phyloP scores from a whole-genome alignment of 2,113 vertebrate genomes.

The Indri indri region DNA sequence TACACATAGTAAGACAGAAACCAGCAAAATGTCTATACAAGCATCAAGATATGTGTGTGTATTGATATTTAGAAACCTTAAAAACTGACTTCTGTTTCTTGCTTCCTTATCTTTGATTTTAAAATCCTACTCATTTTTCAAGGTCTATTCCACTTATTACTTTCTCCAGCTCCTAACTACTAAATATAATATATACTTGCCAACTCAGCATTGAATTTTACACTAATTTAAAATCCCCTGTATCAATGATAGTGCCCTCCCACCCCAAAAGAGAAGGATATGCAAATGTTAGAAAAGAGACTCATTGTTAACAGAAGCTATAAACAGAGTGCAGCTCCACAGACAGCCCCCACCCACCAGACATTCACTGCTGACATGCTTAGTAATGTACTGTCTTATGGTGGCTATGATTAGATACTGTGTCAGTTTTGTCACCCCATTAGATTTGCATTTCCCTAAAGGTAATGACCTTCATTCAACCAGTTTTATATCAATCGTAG shows the following conservation, averaged over 20 bases:
- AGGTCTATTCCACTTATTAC: neutral
- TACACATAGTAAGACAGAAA: neutral
- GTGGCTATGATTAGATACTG: neutral
- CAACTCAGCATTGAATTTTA: neutral
- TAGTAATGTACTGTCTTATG: neutral
- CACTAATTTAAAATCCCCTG: neutral
- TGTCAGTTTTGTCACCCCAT: neutral
- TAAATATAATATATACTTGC: neutral
- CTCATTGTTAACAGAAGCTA: neutral
- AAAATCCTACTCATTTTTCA: neutral
- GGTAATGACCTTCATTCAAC: neutral
- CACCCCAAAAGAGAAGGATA: neutral
- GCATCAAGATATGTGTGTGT: neutral
- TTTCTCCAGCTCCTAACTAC: neutral
- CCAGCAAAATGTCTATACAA: neutral
- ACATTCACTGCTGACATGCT: neutral
- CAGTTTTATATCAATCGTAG: neutral
- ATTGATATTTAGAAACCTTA: neutral
- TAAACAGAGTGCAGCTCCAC: neutral
- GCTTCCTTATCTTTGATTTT: neutral
- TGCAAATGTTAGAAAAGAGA: neutral
- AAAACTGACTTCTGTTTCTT: neutral
- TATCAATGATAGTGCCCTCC: neutral
- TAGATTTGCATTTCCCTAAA: neutral
- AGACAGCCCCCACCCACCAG: rapidly evolving